Conservation (phyloP, 2,888 invertebrate genomes). For the Junonia oenone region DNA sequence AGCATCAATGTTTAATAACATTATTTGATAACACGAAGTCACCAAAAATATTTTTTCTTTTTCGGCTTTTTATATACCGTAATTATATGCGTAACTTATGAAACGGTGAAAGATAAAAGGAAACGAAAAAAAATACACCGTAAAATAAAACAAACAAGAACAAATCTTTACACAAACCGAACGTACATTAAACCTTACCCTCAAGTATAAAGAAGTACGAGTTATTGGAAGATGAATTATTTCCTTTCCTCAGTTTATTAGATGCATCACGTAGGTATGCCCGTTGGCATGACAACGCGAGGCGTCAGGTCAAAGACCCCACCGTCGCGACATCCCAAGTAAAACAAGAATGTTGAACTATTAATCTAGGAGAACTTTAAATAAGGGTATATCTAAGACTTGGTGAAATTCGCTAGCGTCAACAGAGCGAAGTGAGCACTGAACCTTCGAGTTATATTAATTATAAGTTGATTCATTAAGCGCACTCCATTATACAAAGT, state of each 20-base stretch:
- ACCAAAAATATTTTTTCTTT: background rate
- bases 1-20: background rate
- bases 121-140: background rate
- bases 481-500: slow-evolving; percentile 41
- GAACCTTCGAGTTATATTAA: slow-evolving; percentile 44
- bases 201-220: background rate
- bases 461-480: slow-evolving; percentile 49
- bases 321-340: slow-evolving; percentile 60
- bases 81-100: background rate
- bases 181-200: background rate
- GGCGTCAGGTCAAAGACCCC: slow-evolving; percentile 70
- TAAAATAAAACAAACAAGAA: background rate
- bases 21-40: background rate
- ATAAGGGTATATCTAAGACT: slow-evolving; percentile 44
- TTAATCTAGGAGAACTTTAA: slow-evolving; percentile 53
- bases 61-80: background rate
- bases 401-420: slow-evolving; percentile 30
- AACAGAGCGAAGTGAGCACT: slow-evolving; percentile 21
- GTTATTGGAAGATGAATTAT: background rate
- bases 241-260: slow-evolving; percentile 17
- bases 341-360: slow-evolving; percentile 61
- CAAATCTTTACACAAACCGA: background rate
- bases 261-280: slow-evolving; percentile 46
- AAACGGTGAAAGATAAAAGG: background rate
- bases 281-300: slow-evolving; percentile 60